Evolutionary conservation across 2,113 vertebrate genomes (phyloP).

Genomic region (Tamias sibiricus): DNA sequence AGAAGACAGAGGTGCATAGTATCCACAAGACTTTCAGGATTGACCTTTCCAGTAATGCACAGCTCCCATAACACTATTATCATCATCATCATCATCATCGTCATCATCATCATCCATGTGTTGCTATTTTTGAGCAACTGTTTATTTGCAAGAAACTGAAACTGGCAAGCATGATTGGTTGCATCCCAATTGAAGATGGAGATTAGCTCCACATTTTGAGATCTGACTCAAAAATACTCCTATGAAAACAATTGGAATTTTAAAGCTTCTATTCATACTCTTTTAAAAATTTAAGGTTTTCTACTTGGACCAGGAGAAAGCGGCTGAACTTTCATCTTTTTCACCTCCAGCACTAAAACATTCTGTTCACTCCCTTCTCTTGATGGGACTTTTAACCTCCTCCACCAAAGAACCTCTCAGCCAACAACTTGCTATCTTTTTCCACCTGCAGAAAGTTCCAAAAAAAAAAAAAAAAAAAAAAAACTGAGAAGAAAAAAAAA

Average conservation of each 20-base stretch:
- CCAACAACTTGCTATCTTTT: slow-evolving; percentile 44
- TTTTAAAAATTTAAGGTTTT: neutral
- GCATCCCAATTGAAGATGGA: neutral
- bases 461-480: neutral
- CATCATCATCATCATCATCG: neutral
- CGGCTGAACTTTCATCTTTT: neutral
- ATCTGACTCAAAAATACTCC: neutral
- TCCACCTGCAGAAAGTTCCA: slow-evolving; percentile 37
- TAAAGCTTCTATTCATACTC: slow-evolving; percentile 23
- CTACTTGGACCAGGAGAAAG: neutral
- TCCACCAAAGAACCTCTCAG: slow-evolving; percentile 16
- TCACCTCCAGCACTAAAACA: neutral
- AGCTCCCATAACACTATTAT: neutral
- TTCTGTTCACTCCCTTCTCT: neutral
- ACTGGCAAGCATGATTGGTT: neutral
- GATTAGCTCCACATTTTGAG: slow-evolving; percentile 4
- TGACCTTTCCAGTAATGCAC: neutral
- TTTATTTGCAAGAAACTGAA: slow-evolving; percentile 1
- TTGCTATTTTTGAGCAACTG: neutral
- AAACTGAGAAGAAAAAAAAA: neutral
- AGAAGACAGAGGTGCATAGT: neutral
- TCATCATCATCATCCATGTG: neutral
- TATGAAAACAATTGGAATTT: slow-evolving; percentile 22
- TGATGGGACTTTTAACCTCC: neutral
- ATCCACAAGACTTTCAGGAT: neutral